Base-by-base conservation (phyloP, 2,797 vertebrate genomes). In the Cynodonichthys magdalenae region DNA sequence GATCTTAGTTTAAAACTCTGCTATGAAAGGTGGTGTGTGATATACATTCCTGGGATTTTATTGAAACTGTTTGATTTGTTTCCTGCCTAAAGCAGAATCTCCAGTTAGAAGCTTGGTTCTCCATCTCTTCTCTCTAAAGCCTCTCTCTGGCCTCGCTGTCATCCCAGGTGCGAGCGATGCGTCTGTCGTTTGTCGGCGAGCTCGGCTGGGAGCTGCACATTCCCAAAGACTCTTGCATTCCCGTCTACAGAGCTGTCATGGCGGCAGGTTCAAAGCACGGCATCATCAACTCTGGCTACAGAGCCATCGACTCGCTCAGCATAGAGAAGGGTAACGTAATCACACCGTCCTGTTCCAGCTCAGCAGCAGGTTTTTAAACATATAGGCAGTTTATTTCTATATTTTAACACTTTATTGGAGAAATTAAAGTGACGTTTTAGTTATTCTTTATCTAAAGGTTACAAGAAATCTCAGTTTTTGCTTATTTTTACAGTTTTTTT, bases 141-240 rank as follows among this genome's bases (percentile, higher is more conserved):
- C 63, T 27, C 47, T 54, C 29, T 72, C 34, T 47, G 3, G 15
- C 1, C 0, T 4, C 24, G 59, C 42, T 66, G 59, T 51, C 11
- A 0, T 74, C 44, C 36, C 89, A 99, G 97, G 96, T 98, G 44
- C 95, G 96, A 59, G 97, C 96, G 41, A 94, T 98, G 90, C 92
- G 97, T 44, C 74, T 99, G 77, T 97, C 97, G 0, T 99, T 99
- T 0, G 97, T 99, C 0, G 97, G 97, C 0, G 97, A 99, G 91
- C 89, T 99, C 77, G 97, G 97, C 74, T 99, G 97, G 97, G 97
- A 99, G 92, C 92, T 99, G 76, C 97, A 99, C 39, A 84, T 96
- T 62, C 96, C 97, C 48, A 85, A 63, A 84, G 84, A 71, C 0
- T 92, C 95, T 61, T 98, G 96, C 1, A 84, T 96, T 53, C 92